These are phyloP conservation scores for Serripes groenlandicus DNA, from an alignment of 2,888 invertebrate genomes.

Conservation along the genomic window DNA sequence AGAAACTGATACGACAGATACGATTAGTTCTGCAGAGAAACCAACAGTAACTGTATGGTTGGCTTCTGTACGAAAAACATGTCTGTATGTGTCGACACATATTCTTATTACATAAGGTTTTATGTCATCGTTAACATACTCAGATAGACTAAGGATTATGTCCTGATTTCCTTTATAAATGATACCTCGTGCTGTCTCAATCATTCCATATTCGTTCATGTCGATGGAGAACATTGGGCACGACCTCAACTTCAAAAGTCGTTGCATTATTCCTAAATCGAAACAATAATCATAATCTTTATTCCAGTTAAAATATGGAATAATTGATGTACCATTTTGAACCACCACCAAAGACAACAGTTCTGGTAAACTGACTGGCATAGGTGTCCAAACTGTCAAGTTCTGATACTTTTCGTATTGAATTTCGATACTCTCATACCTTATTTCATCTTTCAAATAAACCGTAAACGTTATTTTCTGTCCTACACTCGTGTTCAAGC, in stretches of 20 bases:
- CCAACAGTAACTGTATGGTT: background rate
- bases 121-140: too few species aligned
- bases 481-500: background rate
- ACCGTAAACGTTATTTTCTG: background rate
- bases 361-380: background rate
- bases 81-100: background rate
- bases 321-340: background rate
- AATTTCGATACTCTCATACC: background rate
- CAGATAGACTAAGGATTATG: too few species aligned
- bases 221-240: background rate
- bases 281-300: background rate
- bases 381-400: background rate
- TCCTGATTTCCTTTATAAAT: too few species aligned
- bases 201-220: background rate
- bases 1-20: too few species aligned
- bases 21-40: background rate
- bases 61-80: background rate
- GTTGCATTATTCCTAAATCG: background rate
- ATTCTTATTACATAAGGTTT: too few species aligned
- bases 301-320: slow-evolving; percentile 5
- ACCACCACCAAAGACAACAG: background rate
- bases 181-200: too few species aligned
- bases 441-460: background rate
- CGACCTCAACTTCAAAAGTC: background rate
- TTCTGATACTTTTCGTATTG: background rate